Base-by-base conservation (phyloP, 1,140 invertebrate species). In the Drosophila persimilis region DNA sequence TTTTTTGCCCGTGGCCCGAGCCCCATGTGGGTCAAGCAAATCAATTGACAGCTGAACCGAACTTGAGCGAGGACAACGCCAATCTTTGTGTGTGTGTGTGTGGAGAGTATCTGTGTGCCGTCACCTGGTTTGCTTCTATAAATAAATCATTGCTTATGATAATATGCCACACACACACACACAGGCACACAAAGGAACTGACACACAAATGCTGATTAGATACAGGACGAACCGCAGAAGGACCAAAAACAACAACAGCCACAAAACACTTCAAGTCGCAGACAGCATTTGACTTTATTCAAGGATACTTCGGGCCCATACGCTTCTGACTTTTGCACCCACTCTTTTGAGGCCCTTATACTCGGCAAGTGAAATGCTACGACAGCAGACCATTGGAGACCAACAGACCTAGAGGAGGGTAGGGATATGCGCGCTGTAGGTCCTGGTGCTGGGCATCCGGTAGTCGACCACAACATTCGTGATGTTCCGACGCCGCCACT, bases 131-230 rank as follows among this genome's bases (percentile, higher is more conserved):
- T 48, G 69, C 62, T 59, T 64, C 71, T 85, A 85, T 85, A 85
- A 85, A 85, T 85, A 85, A 85, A 85, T 85, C 73, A 85, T 80
- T 47, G 61, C 73, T 64, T 70, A 69, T 60, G 80, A 84, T 84
- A 84, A 84, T 75, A 11, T 64, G 62, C 31, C 60, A 50, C 60
- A 52, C 55, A 58, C 44, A 41, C 17, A 20, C 46, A 46, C 41
- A 59, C 24, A 17, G 17, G 1, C 17, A 24, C 24, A 29, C 26
- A 47, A n/a, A 35, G 20, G 13, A 39, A 39, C 3, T 13, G 35
- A 20, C 46, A 51, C 31, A 51, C 31, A 50, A 15, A 22, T n/a
- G 22, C 13, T 52, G 57, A 64, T 51, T 50, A 54, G 66, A 64
- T 64, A 64, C 43, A 55, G 66, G 47, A 48, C 47, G 7, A 51